Evolutionary conservation across 2,113 vertebrate species (phyloP).

Genomic region (Microtus ochrogaster): DNA sequence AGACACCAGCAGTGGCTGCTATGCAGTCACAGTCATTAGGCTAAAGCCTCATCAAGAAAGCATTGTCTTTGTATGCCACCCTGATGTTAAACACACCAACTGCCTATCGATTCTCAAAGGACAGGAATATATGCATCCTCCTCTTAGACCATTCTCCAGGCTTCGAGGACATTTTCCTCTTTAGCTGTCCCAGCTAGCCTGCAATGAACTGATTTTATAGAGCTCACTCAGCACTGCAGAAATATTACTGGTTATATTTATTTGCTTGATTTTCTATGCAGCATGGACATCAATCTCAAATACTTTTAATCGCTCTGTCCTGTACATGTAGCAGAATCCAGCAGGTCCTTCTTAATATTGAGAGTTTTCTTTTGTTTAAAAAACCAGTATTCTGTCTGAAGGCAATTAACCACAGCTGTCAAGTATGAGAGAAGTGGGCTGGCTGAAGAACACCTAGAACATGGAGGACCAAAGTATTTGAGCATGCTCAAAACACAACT

Average conservation of each 20-base stretch:
- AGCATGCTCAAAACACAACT: not conserved
- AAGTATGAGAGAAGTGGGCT: slow-evolving; percentile 14
- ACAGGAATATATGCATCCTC: slow-evolving; percentile 2
- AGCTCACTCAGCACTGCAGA: not conserved
- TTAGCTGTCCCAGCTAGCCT: not conserved
- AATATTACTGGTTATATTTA: slow-evolving; percentile 42
- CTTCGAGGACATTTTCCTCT: slow-evolving; percentile 34
- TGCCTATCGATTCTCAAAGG: slow-evolving; percentile 31
- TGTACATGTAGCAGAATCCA: slow-evolving; percentile 37
- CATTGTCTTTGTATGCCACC: slow-evolving; percentile 28
- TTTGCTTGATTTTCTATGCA: slow-evolving; percentile 43
- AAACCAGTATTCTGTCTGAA: slow-evolving; percentile 37
- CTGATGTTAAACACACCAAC: slow-evolving; percentile 69
- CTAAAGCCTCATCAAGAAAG: slow-evolving; percentile 35
- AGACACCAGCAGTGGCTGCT: slow-evolving; percentile 64
- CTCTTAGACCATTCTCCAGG: not conserved
- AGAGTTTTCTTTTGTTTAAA: slow-evolving; percentile 56
- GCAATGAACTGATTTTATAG: not conserved
- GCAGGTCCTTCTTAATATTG: slow-evolving; percentile 8
- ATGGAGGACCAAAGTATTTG: not conserved
- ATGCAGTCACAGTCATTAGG: slow-evolving; percentile 65
- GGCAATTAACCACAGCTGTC: slow-evolving; percentile 59
- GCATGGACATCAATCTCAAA: slow-evolving; percentile 32
- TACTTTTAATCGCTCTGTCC: slow-evolving; percentile 36
- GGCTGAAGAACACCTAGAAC: slow-evolving; percentile 46